Base-by-base conservation (phyloP, 2,113 vertebrate genomes). In the Paedocypris sp. region DNA sequence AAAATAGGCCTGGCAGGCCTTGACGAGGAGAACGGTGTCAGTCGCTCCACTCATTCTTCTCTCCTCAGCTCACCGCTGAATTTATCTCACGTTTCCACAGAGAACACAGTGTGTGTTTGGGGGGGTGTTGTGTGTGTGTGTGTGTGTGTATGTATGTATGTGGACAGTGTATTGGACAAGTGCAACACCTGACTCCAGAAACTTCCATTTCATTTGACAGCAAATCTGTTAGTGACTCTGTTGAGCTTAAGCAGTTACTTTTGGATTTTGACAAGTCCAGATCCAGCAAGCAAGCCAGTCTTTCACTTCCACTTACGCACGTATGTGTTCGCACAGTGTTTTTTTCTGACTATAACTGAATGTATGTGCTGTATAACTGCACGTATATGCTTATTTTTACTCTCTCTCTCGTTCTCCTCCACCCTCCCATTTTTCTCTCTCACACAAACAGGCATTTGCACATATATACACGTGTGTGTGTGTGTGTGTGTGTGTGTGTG, bases 1-100 rank as follows among this genome's bases (percentile, higher is more conserved):
- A 71, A 71, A 71, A 71, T 71, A 71, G 52, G 52, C 62, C 64
- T 63, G 61, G 58, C 68, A 67, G 69, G 69, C 69, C 47, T 42
- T 50, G 42, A 67, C 35, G 42, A 49, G 38, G 42, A 67, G 60
- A 67, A 49, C 53, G 48, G 36, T 67, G 64, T 71, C 69, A 67
- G 64, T 60, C 56, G 35, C 53, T 58, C 41, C 48, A 29, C 57
- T 64, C 39, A 28, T 32, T 56, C 56, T 36, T 58, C 48, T 47
- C 46, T 58, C 53, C 59, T 46, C 53, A 58, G 47, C 23, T 46
- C 54, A 42, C 43, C 46, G 29, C 54, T 31, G 19, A 35, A 60
- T 54, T 41, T 64, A 65, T 26, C 56, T 65, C 49, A 49, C 62
- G 25, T 60, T 32, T 29, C 56, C 53, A 49, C 22, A 56, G 67